Base-by-base conservation (phyloP, 2,888 invertebrate species). In the Chaetoderma sp. region DNA sequence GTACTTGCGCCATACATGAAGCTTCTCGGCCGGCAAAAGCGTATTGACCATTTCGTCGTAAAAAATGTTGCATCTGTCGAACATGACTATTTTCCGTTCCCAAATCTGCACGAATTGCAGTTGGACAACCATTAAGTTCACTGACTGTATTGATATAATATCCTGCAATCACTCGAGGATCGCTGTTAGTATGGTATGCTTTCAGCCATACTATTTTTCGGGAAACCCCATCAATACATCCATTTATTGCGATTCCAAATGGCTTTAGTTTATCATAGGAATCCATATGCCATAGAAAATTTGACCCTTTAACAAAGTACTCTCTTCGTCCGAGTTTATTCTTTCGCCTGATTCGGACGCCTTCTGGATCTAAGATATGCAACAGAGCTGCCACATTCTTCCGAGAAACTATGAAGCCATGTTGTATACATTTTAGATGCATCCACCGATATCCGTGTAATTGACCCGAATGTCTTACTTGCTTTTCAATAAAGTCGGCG, bases 201-300 rank as follows among this genome's bases (percentile, higher is more conserved):
- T 71, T 52, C 39, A 71, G 23, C 66, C 71, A 71, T 18, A 71
- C 55, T 28, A 71, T 54, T 23, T 71, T 6, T 30, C 62, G 28
- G 6, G 71, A 71, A 30, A 67, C 71, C 1, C 70, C 71, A 57
- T 71, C 66, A 23, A 71, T 71, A 36, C 67, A 71, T 30, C n/a
- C n/a, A n/a, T n/a, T n/a, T n/a, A n/a, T n/a, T n/a, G n/a, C n/a
- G n/a, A n/a, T n/a, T n/a, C n/a, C n/a, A n/a, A n/a, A n/a, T n/a
- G n/a, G n/a, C n/a, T n/a, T n/a, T n/a, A n/a, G n/a, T n/a, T n/a
- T n/a, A 18, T 47, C 47, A 47, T 47, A 47, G 21, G 18, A 21
- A 18, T 47, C 47, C 8, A 47, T 47, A 47, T 47, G 47, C 47
- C 47, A 47, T 18, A 47, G 21, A 47, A 47, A 47, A 47, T 47